phyloP scores from a whole-genome alignment of 2,888 invertebrate species.

The Drosophila peninsularis region DNA sequence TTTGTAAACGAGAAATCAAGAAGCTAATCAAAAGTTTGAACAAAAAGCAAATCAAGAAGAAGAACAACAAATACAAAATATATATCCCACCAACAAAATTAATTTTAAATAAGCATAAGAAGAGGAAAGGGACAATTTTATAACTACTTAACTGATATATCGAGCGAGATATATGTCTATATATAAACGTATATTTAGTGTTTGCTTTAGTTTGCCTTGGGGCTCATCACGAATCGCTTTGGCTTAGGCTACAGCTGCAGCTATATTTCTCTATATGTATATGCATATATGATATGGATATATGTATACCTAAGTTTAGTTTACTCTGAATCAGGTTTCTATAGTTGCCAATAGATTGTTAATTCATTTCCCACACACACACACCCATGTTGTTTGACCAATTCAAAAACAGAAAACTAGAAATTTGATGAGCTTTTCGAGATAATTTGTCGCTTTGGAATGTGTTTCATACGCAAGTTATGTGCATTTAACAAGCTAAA shows the following conservation, averaged over 20 bases:
- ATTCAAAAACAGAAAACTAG: conserved; percentile 32
- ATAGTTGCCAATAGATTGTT: conserved; percentile 67
- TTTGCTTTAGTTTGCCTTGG: conserved; percentile 14
- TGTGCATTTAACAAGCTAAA: conserved; percentile 67
- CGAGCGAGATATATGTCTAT: neutral
- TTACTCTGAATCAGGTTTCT: conserved; percentile 64
- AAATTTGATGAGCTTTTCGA: conserved; percentile 78
- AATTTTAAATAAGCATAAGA: conserved; percentile 61
- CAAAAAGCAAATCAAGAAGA: conserved; percentile 43
- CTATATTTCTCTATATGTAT: conserved; percentile 24
- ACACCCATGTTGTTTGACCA: conserved; percentile 44
- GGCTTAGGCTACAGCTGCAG: conserved; percentile 52
- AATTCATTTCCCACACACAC: conserved; percentile 13
- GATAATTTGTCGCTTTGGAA: conserved; percentile 77
- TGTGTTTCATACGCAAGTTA: conserved; percentile 77
- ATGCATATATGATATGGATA: conserved; percentile 6
- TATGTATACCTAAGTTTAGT: conserved; percentile 45
- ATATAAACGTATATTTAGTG: conserved; percentile 23
- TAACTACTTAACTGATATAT: conserved; percentile 11
- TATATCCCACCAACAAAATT: conserved; percentile 80
- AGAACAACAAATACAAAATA: conserved; percentile 74
- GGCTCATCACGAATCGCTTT: conserved; percentile 31
- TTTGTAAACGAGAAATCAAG: conserved; percentile 3
- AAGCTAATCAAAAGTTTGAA: conserved; percentile 42
- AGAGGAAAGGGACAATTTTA: conserved; percentile 22